Percentiles rank a stretch among this genome's conserved stretches.
Conservation (phyloP, 2,113 vertebrate genomes). For the Tragelaphus scriptus region DNA sequence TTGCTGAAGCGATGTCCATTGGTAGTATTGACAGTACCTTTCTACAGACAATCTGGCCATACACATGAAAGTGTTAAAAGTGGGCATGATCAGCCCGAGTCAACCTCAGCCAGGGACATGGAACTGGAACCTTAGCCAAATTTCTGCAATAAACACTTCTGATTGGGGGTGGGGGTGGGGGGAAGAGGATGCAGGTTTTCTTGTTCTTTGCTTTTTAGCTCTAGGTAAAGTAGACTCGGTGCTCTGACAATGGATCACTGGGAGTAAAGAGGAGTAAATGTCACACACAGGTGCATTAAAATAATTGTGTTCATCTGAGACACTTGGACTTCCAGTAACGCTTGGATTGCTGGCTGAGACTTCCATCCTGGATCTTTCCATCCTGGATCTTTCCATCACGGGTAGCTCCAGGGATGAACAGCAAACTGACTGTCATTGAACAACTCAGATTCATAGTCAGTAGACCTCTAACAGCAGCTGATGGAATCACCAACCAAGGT, state of each 20-base stretch:
- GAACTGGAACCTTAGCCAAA: not conserved
- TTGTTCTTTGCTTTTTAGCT: not conserved
- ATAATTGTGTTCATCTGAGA: not conserved
- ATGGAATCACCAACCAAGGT: not conserved
- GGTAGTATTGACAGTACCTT: not conserved
- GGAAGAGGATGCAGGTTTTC: not conserved
- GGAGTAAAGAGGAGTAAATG: not conserved
- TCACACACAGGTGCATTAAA: not conserved
- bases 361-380: not conserved
- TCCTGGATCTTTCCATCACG: not conserved
- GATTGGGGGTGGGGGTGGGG: rapidly evolving
- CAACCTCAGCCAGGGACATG: too few species aligned
- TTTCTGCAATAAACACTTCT: not conserved
- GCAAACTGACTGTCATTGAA: not conserved
- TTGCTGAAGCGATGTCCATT: not conserved
- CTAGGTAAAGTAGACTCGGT: not conserved
- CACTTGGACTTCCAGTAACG: not conserved
- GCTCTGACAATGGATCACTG: not conserved
- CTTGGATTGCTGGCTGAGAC: not conserved
- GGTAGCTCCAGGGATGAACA: not conserved
- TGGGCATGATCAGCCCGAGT: not conserved
- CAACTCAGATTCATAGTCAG: not conserved
- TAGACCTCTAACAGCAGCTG: not conserved
- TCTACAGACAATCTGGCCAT: not conserved
- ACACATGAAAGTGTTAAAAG: not conserved